A percentile compares a stretch with the other conserved stretches of the same genome.
phyloP scores from a whole-genome alignment of 2,888 invertebrate genomes.

The Andrena marginata region DNA sequence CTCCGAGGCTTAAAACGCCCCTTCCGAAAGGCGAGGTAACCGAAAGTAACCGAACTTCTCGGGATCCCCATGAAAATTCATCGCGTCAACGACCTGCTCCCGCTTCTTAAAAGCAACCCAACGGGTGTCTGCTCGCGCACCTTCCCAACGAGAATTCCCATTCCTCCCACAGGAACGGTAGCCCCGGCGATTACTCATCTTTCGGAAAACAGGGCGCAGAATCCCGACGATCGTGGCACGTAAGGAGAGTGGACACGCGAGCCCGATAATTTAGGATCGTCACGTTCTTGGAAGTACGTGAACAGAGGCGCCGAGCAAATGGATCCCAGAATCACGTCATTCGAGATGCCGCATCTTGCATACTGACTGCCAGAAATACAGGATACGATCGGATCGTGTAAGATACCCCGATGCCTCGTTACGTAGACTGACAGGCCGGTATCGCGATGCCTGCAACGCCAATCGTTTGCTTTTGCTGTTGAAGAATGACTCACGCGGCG shows the following conservation, averaged over 20 bases:
- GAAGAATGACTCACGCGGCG: conserved; percentile 45
- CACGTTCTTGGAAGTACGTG: conserved; percentile 21
- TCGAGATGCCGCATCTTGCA: background rate
- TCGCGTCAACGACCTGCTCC: conserved; percentile 4
- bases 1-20: background rate
- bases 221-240: conserved; percentile 54
- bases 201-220: conserved; percentile 50
- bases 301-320: background rate
- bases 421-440: conserved; percentile 19
- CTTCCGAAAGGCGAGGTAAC: background rate
- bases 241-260: conserved; percentile 54
- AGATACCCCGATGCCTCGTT: conserved; percentile 34
- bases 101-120: conserved; percentile 33
- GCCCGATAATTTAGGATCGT: conserved; percentile 65
- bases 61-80: conserved; percentile 59
- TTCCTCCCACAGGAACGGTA: conserved; percentile 61
- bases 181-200: conserved; percentile 70
- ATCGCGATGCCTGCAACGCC: conserved; percentile 24
- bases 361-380: background rate
- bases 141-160: conserved; percentile 54
- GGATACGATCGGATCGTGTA: background rate
- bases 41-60: conserved; percentile 19
- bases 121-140: conserved; percentile 35
- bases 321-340: conserved; percentile 7
- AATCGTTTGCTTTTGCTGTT: conserved; percentile 37